Conservation (phyloP, 2,797 vertebrate species). For the Thaleichthys pacificus region DNA sequence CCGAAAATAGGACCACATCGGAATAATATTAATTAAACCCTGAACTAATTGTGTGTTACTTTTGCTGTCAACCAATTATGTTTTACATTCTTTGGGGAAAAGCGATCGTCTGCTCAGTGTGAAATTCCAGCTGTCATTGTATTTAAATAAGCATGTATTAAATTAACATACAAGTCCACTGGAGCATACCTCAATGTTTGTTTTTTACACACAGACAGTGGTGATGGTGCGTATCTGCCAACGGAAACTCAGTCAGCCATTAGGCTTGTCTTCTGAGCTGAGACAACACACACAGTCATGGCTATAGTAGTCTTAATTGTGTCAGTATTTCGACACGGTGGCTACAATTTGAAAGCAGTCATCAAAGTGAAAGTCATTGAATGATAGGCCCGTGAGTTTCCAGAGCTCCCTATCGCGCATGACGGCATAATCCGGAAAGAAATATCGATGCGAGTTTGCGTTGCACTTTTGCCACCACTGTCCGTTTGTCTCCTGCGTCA, state of each 20-base stretch:
- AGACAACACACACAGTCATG: constrained; percentile 10
- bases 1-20: constrained; percentile 54
- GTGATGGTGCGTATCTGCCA: constrained; percentile 43
- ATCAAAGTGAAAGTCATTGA: not conserved
- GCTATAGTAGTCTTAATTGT: too few relatives aligned
- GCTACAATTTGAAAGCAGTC: not conserved
- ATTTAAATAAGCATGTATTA: constrained; percentile 80
- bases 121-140: constrained; percentile 76
- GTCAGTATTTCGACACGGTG: too few relatives aligned
- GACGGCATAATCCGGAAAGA: not conserved
- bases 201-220: constrained; percentile 60
- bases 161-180: constrained; percentile 76
- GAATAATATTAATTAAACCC: constrained; percentile 78
- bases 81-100: constrained; percentile 70
- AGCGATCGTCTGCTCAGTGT: constrained; percentile 61
- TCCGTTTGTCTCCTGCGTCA: constrained; percentile 52
- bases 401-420: not conserved
- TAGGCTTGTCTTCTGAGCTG: constrained; percentile 36
- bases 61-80: constrained; percentile 76
- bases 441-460: constrained; percentile 50
- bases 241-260: constrained; percentile 41
- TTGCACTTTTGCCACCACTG: not conserved
- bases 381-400: too few relatives aligned
- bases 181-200: constrained; percentile 71
- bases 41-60: constrained; percentile 76